phyloP scores from a whole-genome alignment of 2,113 vertebrate species.

The Rhizomys pruinosus region DNA sequence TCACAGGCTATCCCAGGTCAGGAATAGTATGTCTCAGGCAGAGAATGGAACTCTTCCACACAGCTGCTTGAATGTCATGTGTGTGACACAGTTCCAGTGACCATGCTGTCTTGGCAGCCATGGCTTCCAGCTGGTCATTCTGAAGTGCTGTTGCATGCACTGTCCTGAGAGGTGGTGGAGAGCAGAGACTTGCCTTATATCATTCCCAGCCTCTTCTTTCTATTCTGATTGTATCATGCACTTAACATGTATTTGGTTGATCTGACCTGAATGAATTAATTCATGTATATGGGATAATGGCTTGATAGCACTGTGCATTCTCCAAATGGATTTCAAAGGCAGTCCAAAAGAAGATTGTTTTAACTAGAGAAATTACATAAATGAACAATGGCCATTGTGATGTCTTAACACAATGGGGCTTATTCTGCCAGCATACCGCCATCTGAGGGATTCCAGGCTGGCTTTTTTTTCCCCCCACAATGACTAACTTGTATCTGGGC shows the following conservation, averaged over 20 bases:
- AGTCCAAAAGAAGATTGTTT: constrained; percentile 6
- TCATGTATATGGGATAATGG: neutral
- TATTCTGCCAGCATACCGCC: neutral
- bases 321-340: constrained; percentile 34
- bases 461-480: neutral
- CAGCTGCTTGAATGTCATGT: neutral
- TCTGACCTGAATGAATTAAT: neutral
- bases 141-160: rapidly evolving
- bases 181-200: neutral
- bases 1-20: neutral
- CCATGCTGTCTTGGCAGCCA: neutral
- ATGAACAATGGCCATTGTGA: neutral
- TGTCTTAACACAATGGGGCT: neutral
- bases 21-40: neutral
- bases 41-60: neutral
- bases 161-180: too few relatives aligned
- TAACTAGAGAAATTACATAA: neutral
- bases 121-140: rapidly evolving
- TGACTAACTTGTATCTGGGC: neutral
- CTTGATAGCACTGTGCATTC: neutral
- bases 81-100: neutral
- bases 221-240: neutral
- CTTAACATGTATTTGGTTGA: neutral
- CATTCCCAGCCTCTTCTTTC: neutral
- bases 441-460: neutral